Conservation (phyloP, 2,113 vertebrate species). For the Mesoclemmys tuberculata region DNA sequence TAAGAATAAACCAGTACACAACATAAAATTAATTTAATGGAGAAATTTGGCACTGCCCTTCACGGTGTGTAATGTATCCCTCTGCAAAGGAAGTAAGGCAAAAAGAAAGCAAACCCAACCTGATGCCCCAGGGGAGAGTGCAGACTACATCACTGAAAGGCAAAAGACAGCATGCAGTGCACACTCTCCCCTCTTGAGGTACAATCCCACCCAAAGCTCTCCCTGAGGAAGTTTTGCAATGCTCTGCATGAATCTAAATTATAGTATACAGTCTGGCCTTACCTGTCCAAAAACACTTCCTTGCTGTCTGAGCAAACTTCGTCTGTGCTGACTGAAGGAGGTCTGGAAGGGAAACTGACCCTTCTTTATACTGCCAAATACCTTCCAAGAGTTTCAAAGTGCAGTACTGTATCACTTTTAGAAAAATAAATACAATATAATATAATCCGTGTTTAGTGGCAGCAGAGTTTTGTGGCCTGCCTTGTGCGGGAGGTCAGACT, state of each 20-base stretch:
- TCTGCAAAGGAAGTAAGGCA: background rate
- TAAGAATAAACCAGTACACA: background rate
- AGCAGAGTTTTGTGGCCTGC: too few species aligned
- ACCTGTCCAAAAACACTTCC: background rate
- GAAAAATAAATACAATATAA: background rate
- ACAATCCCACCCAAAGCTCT: background rate
- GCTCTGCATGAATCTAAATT: background rate
- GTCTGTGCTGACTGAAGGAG: background rate
- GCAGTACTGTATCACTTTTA: background rate
- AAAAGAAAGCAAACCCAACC: background rate
- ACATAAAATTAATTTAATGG: background rate
- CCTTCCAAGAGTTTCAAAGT: constrained; percentile 29
- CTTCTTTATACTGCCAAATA: background rate
- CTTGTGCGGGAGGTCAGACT: too few species aligned
- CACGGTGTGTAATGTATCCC: background rate
- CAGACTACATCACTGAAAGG: background rate
- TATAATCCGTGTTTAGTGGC: background rate
- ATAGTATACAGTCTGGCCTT: constrained; percentile 16
- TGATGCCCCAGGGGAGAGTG: background rate
- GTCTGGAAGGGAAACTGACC: background rate
- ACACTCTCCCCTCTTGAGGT: background rate
- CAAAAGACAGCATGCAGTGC: background rate
- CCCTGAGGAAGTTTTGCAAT: background rate
- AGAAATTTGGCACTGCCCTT: background rate
- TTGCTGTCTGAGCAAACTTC: background rate